phyloP scores from a whole-genome alignment of 2,113 vertebrate species.

The Lontra canadensis region DNA sequence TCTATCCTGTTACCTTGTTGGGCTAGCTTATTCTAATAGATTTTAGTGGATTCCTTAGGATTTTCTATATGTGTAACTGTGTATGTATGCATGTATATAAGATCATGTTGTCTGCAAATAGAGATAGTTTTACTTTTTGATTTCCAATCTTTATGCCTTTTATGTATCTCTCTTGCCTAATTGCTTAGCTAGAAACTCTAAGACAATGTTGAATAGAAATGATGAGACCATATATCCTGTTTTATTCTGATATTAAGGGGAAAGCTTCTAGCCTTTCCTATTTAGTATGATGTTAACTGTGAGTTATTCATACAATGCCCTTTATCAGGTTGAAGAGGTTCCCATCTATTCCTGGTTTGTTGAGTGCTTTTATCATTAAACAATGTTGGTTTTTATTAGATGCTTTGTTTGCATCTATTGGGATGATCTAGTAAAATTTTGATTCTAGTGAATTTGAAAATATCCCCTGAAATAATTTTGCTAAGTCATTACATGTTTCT shows the following conservation, averaged over 20 bases:
- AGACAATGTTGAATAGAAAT: not conserved
- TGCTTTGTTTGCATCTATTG: not conserved
- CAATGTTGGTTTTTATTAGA: not conserved
- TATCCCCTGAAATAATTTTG: not conserved
- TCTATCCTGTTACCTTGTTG: not conserved
- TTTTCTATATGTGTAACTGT: too few species aligned
- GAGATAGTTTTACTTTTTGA: not conserved
- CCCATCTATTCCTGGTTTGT: not conserved
- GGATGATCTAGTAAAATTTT: not conserved
- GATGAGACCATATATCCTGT: not conserved
- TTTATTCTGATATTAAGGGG: not conserved
- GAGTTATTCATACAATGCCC: not conserved
- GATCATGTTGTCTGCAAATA: not conserved
- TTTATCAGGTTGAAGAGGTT: not conserved
- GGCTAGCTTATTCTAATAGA: not conserved
- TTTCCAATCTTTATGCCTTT: not conserved
- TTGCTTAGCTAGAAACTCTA: not conserved
- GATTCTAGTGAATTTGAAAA: not conserved
- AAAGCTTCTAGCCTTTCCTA: not conserved
- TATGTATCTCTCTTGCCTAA: not conserved
- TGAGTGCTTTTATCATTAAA: not conserved
- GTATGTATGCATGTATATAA: not conserved
- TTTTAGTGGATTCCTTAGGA: not conserved
- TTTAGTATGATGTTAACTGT: not conserved
- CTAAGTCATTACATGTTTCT: not conserved